phyloP scores from a whole-genome alignment of 2,113 vertebrate species.

The mouse (Mus musculus) region DNA sequence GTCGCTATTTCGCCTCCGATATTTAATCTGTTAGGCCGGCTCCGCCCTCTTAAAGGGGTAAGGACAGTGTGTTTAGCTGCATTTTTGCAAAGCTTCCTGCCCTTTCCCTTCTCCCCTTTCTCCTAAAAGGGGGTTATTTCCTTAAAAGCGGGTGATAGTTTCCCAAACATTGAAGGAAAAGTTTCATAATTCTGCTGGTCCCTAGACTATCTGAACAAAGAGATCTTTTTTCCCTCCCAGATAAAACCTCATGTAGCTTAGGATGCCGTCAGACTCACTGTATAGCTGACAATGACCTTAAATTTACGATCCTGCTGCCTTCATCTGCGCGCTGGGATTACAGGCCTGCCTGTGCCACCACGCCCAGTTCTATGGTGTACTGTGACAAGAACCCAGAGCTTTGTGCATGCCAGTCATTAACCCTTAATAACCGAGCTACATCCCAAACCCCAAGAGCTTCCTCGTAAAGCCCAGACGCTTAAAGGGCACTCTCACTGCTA shows the following conservation, averaged over 20 bases:
- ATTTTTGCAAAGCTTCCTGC: not conserved
- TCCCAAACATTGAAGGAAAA: not conserved
- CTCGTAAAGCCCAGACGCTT: not conserved
- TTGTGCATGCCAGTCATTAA: not conserved
- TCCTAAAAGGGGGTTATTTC: not conserved
- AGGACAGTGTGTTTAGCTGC: not conserved
- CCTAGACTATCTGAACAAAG: not conserved
- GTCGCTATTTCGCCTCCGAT: constrained; percentile 58
- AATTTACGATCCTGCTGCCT: not conserved
- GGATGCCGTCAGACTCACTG: not conserved
- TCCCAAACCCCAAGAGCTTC: not conserved
- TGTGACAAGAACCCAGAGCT: not conserved
- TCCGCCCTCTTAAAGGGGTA: constrained; percentile 71
- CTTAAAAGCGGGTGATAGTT: not conserved
- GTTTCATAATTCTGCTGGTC: not conserved
- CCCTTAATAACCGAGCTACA: not conserved
- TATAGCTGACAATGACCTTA: not conserved
- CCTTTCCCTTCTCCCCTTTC: accelerated
- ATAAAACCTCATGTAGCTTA: not conserved
- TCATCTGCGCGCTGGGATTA: not conserved
- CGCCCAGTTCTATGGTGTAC: not conserved
- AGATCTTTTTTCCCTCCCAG: not conserved
- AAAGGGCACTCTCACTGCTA: not conserved
- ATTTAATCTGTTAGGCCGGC: not conserved
- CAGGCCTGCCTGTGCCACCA: not conserved